These are phyloP conservation scores for Andrena cerasifolii DNA, from an alignment of 1,140 invertebrate genomes.

Conservation along the genomic window DNA sequence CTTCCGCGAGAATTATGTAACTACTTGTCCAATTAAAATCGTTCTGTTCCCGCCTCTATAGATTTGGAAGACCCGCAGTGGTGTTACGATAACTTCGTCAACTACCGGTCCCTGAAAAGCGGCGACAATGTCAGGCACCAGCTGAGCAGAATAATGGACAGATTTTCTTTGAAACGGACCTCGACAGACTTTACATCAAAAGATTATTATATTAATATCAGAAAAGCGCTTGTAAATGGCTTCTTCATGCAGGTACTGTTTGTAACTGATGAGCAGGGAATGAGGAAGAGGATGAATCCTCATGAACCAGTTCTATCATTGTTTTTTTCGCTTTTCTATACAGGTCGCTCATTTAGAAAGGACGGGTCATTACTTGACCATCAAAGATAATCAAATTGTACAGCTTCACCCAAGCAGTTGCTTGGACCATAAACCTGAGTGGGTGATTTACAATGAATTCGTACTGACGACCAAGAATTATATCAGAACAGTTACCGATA, in stretches of 20 bases:
- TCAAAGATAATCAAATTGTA: slow-evolving; percentile 99
- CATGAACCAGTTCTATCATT: neutral
- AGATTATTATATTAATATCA: slow-evolving; percentile 99
- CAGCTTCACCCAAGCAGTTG: slow-evolving; percentile 99
- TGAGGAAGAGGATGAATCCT: slow-evolving; percentile 18
- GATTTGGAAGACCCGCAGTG: slow-evolving; percentile 96
- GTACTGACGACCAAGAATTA: slow-evolving; percentile 99
- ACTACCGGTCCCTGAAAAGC: slow-evolving; percentile 98
- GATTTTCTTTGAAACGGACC: slow-evolving; percentile 95
- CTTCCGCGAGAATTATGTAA: neutral
- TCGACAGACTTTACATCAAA: slow-evolving; percentile 99
- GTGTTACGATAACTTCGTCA: slow-evolving; percentile 99
- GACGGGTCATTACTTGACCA: slow-evolving; percentile 98
- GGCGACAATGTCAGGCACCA: slow-evolving; percentile 94
- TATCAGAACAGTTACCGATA: slow-evolving; percentile 98
- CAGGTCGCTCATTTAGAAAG: slow-evolving; percentile 97
- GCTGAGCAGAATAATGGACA: slow-evolving; percentile 93
- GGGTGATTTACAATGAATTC: slow-evolving; percentile 99
- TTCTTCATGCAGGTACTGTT: slow-evolving; percentile 98
- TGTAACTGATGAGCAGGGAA: neutral
- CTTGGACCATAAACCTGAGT: slow-evolving; percentile 99
- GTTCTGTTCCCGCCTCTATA: slow-evolving; percentile 61
- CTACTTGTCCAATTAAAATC: neutral
- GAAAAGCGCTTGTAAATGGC: slow-evolving; percentile 98
- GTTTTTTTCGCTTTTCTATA: slow-evolving; percentile 43